Evolutionary conservation across 1,140 invertebrate genomes (phyloP), one percentile per base, ranked within the genome.

Genomic region (Palaemon carinicauda): DNA sequence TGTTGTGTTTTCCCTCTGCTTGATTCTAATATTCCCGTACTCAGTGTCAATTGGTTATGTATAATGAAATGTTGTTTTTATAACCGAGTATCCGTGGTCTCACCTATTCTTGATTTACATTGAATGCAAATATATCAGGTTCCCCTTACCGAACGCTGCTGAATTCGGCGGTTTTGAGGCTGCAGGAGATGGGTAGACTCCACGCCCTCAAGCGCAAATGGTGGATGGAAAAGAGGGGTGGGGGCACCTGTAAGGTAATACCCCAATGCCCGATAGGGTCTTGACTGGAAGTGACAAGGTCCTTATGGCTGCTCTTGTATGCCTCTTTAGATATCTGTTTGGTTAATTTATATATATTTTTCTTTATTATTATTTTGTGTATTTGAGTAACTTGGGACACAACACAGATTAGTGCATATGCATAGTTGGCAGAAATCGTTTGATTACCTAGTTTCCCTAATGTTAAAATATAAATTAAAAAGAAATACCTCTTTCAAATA

Each of bases 101-200:
- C 19, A 41, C 2, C 15, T n/a, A 31, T 75, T 21, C 29, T 33
- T 17, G 51, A 33, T 75, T 50, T 75, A 50, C 41, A 75, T 21
- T 17, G 9, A 50, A n/a, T 75, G 56, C 65, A 27, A 65, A 71
- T 31, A 24, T 29, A 65, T 51, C 82, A 89, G 91, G 91, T 54
- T 93, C 92, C 12, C 92, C 93, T 7, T 91, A 93, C 74, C 90
- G 93, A 51, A 91, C 91, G 54, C 89, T 91, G 56, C 74, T 93
- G 31, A 92, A 92, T 12, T 89, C 90, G 53, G 92, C 91, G 12
- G 91, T 93, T 14, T 87, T 93, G 51, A 90, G 91, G 85, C 90
- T 93, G 19, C 92, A 93, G 89, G 93, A 93, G 88, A 89, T 89
- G 19, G 93, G 92, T 10, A 91, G 89, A 24, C 87, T 93, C 9